Base-by-base conservation (phyloP, 2,113 vertebrate species). In the Rhynchomys soricoides region DNA sequence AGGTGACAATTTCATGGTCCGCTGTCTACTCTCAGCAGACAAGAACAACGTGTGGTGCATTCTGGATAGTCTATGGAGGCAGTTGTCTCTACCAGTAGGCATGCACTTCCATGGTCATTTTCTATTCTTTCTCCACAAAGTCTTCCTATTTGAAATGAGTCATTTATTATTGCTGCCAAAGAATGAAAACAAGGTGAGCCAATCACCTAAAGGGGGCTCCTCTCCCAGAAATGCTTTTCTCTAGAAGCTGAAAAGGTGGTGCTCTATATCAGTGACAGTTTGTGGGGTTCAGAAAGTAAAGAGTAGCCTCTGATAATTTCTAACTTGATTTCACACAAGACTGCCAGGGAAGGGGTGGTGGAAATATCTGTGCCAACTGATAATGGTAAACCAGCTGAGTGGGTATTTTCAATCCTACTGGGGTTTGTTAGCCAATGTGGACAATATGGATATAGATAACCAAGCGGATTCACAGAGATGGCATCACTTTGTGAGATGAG, bases 221-320 rank as follows among this genome's bases (percentile, higher is more conserved):
- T 66, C 31, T 89, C 74, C 91, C 40, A 93, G 57, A 94, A 96
- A 52, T 37, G 21, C 37, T 97, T 95, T 97, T 96, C 26, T 75
- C 55, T 73, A 79, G 92, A 50, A 92, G 81, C 57, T 48, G 48
- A 89, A 93, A 86, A 43, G 31, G 48, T 40, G 40, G 50, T 89
- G 12, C 93, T 95, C 6, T 70, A 11, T 43, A 78, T 55, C 5
- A n/a, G 11, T 79, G 87, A 91, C 43, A 96, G 59, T 66, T 97
- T 96, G 91, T 45, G 86, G 73, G 22, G 71, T 89, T 95, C 24
- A 95, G 95, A 82, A 90, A 93, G 19, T 64, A 52, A 52, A 45
- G 8, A 90, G 37, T 82, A 79, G 26, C 19, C 40, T 86, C 73
- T 91, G 79, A 40, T 89, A 79, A 91, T 93, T 93, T 90, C 78